Evolutionary conservation across 2,113 vertebrate species (phyloP), one percentile per base, ranked within the genome.

Genomic region (Himantopus leucocephalus): DNA sequence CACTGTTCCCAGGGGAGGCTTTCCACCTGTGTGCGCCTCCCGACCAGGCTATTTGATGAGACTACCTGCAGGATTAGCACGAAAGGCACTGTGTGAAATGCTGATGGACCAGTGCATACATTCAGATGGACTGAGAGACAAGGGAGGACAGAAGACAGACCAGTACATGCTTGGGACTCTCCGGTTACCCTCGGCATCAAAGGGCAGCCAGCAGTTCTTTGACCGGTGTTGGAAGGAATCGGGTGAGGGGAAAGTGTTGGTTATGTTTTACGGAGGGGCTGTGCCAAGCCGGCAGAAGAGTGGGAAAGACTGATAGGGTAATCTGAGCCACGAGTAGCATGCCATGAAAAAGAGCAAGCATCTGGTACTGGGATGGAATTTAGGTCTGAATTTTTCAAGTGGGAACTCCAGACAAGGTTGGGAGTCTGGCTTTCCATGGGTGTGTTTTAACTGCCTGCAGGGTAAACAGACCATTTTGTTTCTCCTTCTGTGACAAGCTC

Each of bases 401-500:
- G 93, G 93, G 93, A 77, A 73, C 87, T 90, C 97, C 96, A 94
- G 96, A 90, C 95, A 88, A 74, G 93, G 75, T 74, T 85, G 76
- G 56, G 78, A 94, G 94, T 93, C 96, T 96, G 93, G 92, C 68
- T 76, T 95, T 89, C 80, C 90, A 17, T 17, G 92, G 92, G 85
- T 55, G 76, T 91, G 84, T 90, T 85, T 95, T 79, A 80, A 94
- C 56, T 97, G 97, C 96, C 97, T 96, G 96, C 72, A 94, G 97
- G 92, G 94, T 97, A 94, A 96, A 95, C 95, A 94, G 97, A 92
- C 96, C 92, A 90, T 86, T 96, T 84, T 96, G 97, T 98, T 95
- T 98, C 98, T 98, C 97, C 98, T 98, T 96, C 97, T 90, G 97
- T 94, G 97, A 97, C 97, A 98, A 98, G 98, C 98, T 99, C 98